Evolutionary conservation across 2,888 invertebrate species (phyloP), one percentile per base, ranked within the genome.

Genomic region (Micropterix aruncella): DNA sequence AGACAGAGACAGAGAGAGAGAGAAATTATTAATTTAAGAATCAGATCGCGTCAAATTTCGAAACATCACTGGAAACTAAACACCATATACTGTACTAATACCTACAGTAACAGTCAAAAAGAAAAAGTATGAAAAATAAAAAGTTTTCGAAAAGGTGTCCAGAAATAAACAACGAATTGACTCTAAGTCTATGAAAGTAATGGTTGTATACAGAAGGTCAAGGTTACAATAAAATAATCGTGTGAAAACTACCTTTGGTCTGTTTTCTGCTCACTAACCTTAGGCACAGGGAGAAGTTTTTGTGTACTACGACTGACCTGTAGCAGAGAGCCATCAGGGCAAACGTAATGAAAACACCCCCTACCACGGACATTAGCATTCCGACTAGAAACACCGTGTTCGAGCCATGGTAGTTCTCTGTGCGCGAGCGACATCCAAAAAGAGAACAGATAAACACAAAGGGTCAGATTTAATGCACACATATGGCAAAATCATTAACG

Each of bases 301-400:
- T 89, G 88, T 91, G 89, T 83, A 91, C 90, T 86, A 90, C 90
- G 82, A 90, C 90, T 89, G 90, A 91, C 90, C 92, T 90, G 89
- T 93, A 93, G 88, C 93, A 93, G 80, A 93, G 87, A 79, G 93
- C 93, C 87, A 93, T 87, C 80, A 91, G 85, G 79, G 93, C 91
- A 84, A 93, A 93, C 80, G 91, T 83, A 79, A 93, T 83, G 85
- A 93, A 93, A 80, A 93, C 93, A 81, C 92, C 91, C 83, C 92
- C 93, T 83, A 93, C 92, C 81, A 92, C 91, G 79, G 91, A 91
- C 84, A 93, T 92, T 80, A 93, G 89, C 77, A 90, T 88, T 80
- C 84, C 88, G 76, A 93, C 93, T 80, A 93, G 85, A 83, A 89
- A 89, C 76, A 90, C 88, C 78, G 91, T 92, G 82, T 91, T 91